Percentiles rank a stretch among this genome's conserved stretches.
phyloP scores from a whole-genome alignment of 2,888 invertebrate genomes.

The Isoperla grammatica region DNA sequence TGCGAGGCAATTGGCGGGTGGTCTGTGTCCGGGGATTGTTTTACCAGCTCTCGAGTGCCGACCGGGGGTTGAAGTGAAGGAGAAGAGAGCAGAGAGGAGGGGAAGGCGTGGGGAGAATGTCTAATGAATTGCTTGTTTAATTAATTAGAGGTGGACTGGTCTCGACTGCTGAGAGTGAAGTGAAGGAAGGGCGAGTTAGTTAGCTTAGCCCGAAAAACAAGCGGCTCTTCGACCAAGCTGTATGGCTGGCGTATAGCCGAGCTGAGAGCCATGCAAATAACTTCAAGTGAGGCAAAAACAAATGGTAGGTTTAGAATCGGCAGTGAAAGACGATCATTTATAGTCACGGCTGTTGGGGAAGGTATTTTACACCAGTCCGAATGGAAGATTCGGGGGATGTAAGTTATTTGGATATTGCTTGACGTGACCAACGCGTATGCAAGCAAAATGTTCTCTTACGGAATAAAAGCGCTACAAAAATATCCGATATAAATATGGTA shows the following conservation, averaged over 20 bases:
- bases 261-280: not conserved
- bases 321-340: no score
- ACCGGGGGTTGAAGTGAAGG: not conserved
- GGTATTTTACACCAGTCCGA: no score
- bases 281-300: not conserved
- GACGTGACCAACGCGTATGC: no score
- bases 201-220: conserved; percentile 39
- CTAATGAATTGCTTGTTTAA: conserved; percentile 72
- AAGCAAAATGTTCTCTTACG: no score
- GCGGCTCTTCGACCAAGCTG: conserved; percentile 23
- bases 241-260: not conserved
- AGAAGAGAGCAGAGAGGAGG: no score
- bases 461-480: no score
- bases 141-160: conserved; percentile 53
- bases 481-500: no score
- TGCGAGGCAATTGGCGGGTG: no score
- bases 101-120: conserved; percentile 28
- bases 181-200: conserved; percentile 19
- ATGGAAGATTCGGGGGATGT: no score
- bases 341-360: no score
- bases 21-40: no score
- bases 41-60: conserved; percentile 12
- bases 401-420: no score
- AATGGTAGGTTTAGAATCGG: not conserved
- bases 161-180: conserved; percentile 18